phyloP scores from a whole-genome alignment of 2,113 vertebrate species.

The Micronisus gabar region DNA sequence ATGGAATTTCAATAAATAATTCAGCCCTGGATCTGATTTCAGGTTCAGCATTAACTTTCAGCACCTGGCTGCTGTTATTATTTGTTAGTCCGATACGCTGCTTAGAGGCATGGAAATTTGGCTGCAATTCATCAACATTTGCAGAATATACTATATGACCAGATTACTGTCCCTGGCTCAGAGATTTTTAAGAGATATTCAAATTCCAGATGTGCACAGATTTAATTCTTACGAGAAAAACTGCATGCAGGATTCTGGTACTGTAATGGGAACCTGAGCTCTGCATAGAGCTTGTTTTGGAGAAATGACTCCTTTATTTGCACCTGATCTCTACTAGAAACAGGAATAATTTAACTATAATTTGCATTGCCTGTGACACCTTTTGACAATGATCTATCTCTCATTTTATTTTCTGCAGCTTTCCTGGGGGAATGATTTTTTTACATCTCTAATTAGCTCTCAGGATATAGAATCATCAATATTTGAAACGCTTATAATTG shows the following conservation, averaged over 20 bases:
- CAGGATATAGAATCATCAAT: background rate
- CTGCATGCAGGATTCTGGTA: background rate
- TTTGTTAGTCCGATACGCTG: background rate
- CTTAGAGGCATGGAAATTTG: conserved; percentile 61
- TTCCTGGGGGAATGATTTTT: background rate
- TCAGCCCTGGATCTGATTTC: conserved; percentile 72
- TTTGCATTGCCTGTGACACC: background rate
- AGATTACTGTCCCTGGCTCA: conserved; percentile 17
- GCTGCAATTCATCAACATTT: conserved; percentile 50
- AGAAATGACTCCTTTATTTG: background rate
- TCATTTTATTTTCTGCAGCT: background rate
- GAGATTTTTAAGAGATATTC: conserved; percentile 33
- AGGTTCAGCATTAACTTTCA: conserved; percentile 70
- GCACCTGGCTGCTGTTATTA: conserved; percentile 51
- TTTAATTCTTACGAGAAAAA: background rate
- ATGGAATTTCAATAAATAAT: conserved; percentile 86
- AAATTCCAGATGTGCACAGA: conserved; percentile 43
- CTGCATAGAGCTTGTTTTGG: background rate
- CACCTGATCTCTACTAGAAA: background rate
- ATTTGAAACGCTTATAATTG: background rate
- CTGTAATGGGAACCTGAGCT: background rate
- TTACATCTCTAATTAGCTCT: background rate
- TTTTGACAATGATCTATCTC: background rate
- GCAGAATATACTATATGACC: background rate
- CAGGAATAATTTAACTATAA: background rate